Conservation (phyloP, 2,888 invertebrate species). For the Lasioglossum figueresi region DNA sequence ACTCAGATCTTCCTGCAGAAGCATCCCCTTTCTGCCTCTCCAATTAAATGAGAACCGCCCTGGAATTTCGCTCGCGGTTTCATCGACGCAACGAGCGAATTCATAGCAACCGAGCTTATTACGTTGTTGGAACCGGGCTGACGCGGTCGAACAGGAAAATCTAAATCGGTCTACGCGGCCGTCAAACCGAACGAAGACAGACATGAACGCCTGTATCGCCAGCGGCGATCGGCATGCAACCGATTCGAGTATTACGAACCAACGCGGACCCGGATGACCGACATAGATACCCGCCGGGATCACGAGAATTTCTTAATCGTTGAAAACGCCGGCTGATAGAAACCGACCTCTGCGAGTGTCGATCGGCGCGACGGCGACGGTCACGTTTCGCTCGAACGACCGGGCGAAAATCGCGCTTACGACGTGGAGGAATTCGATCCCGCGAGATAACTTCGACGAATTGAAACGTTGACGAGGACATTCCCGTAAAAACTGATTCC, state of each 20-base stretch:
- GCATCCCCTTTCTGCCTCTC: no score
- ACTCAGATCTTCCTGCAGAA: no score
- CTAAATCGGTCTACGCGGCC: background rate
- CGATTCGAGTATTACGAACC: slow-evolving; percentile 18
- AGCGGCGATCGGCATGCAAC: background rate
- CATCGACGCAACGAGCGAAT: no score
- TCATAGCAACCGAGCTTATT: background rate
- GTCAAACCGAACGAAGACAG: slow-evolving; percentile 16
- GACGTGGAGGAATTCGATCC: background rate
- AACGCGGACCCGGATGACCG: slow-evolving; percentile 34
- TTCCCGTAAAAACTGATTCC: background rate
- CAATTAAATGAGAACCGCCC: no score
- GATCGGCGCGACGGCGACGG: background rate
- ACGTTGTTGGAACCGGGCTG: background rate
- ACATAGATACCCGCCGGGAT: slow-evolving; percentile 42
- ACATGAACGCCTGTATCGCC: slow-evolving; percentile 17
- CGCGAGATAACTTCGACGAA: background rate
- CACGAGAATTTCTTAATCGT: slow-evolving; percentile 35
- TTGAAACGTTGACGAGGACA: background rate
- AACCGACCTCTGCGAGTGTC: background rate
- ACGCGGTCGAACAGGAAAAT: slow-evolving; percentile 14
- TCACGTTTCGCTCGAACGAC: slow-evolving; percentile 16
- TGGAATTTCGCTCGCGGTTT: no score
- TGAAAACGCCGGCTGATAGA: slow-evolving; percentile 16
- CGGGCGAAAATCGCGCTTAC: slow-evolving; percentile 12